phyloP scores from a whole-genome alignment of 2,888 invertebrate genomes.

The Drosophila aldrichi region DNA sequence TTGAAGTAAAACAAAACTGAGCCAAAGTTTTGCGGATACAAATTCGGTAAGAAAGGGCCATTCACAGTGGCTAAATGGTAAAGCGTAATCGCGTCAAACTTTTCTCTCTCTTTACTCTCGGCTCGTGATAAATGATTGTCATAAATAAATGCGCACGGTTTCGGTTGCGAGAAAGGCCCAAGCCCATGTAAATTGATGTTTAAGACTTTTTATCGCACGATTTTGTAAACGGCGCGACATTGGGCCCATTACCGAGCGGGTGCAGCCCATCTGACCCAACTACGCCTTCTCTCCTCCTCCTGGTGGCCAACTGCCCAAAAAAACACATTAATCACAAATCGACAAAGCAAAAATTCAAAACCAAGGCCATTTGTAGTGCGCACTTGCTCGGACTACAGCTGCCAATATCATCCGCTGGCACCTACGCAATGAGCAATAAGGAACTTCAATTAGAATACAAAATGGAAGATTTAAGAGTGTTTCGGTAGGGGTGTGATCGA shows the following conservation, averaged over 20 bases:
- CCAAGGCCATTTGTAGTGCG: conserved; percentile 64
- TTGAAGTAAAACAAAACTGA: neutral
- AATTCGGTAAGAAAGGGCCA: neutral
- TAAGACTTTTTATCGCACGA: conserved; percentile 80
- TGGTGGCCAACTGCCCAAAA: conserved; percentile 15
- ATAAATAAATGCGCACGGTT: conserved; percentile 77
- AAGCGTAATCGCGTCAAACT: conserved; percentile 79
- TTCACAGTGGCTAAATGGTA: conserved; percentile 68
- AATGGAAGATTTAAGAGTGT: neutral
- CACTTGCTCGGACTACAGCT: conserved; percentile 24
- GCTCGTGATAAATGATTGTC: conserved; percentile 83
- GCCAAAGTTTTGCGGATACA: neutral
- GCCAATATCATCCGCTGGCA: conserved; percentile 5
- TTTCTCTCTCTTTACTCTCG: conserved; percentile 66
- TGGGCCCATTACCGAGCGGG: conserved; percentile 39
- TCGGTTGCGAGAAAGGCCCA: conserved; percentile 43
- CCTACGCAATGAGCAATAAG: neutral
- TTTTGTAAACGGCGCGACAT: conserved; percentile 64
- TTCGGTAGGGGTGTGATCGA: too few relatives aligned
- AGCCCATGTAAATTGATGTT: conserved; percentile 79
- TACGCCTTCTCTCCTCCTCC: neutral
- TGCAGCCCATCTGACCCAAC: neutral
- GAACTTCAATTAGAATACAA: conserved; percentile 3
- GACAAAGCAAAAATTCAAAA: conserved; percentile 62
- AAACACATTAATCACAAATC: conserved; percentile 77